These are phyloP conservation scores for Mormyrus iriodes DNA, from an alignment of 2,113 vertebrate species.

Conservation along the genomic window DNA sequence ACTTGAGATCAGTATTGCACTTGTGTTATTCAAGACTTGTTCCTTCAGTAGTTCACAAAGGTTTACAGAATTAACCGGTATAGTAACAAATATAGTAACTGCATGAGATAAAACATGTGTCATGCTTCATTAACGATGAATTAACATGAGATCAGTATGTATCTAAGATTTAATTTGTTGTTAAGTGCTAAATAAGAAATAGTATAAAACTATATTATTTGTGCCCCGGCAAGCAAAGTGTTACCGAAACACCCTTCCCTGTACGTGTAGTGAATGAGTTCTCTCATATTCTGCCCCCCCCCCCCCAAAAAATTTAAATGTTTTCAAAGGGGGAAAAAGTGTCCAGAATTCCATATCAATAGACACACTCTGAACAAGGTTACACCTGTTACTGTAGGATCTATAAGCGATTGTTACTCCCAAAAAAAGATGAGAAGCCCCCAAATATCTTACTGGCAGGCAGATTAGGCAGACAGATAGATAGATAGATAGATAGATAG, in stretches of 20 bases:
- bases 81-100: background rate
- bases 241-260: background rate
- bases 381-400: background rate
- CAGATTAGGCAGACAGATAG: background rate
- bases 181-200: background rate
- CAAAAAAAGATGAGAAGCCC: background rate
- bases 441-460: background rate
- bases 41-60: background rate
- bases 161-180: background rate
- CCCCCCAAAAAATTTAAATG: background rate
- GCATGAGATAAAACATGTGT: background rate
- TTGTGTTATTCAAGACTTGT: background rate
- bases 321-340: background rate
- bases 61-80: background rate
- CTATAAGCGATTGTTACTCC: background rate
- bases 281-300: background rate
- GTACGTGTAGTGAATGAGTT: background rate
- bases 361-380: background rate
- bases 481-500: background rate
- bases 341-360: background rate
- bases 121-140: background rate
- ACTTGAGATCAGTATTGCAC: background rate
- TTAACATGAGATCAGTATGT: background rate
- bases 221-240: background rate
- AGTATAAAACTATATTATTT: background rate